These are phyloP conservation scores for Masnerella sp. DNA, from an alignment of 2,888 invertebrate species.

Conservation along the genomic window DNA sequence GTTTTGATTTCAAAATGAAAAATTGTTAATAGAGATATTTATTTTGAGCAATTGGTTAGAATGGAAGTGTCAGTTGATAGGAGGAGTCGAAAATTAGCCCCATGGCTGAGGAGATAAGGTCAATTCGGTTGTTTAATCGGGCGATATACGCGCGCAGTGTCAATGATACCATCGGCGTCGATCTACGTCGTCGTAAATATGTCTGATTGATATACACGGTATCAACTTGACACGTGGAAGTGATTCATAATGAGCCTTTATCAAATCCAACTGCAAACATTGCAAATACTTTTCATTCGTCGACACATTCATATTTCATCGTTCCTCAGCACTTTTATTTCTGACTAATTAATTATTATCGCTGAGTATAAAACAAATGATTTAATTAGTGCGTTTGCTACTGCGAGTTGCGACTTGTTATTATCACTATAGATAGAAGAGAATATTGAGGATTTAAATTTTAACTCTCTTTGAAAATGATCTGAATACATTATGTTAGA, in stretches of 20 bases:
- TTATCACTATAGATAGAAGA: too few species aligned
- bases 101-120: slow-evolving; percentile 29
- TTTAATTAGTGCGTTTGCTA: too few species aligned
- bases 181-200: slow-evolving; percentile 46
- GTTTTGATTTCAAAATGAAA: neutral
- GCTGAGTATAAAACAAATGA: too few species aligned
- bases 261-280: slow-evolving; percentile 39
- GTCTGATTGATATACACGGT: slow-evolving; percentile 48
- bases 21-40: too few species aligned
- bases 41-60: slow-evolving; percentile 12
- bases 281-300: slow-evolving; percentile 28
- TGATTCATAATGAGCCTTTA: slow-evolving; percentile 56
- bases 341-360: too few species aligned
- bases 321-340: slow-evolving; percentile 1
- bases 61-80: slow-evolving; percentile 4
- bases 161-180: slow-evolving; percentile 37
- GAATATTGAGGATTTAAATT: too few species aligned
- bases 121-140: slow-evolving; percentile 42
- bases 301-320: slow-evolving; percentile 18
- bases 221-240: slow-evolving; percentile 53
- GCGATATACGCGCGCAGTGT: slow-evolving; percentile 27
- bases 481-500: too few species aligned
- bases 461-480: too few species aligned
- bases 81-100: slow-evolving; percentile 23
- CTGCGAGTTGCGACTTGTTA: too few species aligned